Percentiles rank a stretch among this genome's conserved stretches.
Conservation (phyloP, 2,797 vertebrate genomes). For the Natrix natrix region DNA sequence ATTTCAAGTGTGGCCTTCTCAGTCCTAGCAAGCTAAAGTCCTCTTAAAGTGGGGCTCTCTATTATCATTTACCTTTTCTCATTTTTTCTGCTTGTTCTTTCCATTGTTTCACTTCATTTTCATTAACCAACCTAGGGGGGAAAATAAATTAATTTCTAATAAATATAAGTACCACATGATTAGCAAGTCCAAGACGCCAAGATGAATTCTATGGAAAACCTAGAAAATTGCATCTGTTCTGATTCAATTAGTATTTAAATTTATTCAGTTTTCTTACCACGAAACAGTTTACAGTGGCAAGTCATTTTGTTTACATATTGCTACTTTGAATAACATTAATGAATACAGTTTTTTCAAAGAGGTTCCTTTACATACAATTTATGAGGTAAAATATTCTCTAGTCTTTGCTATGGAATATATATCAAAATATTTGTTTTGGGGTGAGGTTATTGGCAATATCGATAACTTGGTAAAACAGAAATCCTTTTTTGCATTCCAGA, state of each 20-base stretch:
- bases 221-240: not conserved
- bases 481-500: not conserved
- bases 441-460: not conserved
- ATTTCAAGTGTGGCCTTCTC: too few species aligned
- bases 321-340: not conserved
- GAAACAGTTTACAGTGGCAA: not conserved
- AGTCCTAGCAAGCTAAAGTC: not conserved
- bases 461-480: not conserved
- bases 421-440: not conserved
- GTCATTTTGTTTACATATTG: not conserved
- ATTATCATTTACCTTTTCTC: slow-evolving; percentile 86
- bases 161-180: not conserved
- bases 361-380: not conserved
- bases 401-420: not conserved
- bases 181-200: not conserved
- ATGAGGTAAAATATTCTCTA: not conserved
- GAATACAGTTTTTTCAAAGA: not conserved
- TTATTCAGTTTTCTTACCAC: not conserved
- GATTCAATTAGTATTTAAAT: not conserved
- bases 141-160: not conserved
- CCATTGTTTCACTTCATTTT: slow-evolving; percentile 99
- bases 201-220: slow-evolving; percentile 10
- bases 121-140: slow-evolving; percentile 91
- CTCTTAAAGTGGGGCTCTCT: not conserved
- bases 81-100: slow-evolving; percentile 99